Evolutionary conservation across 2,113 vertebrate species (phyloP), one percentile per base, ranked within the genome.

Genomic region (Panurus biarmicus): DNA sequence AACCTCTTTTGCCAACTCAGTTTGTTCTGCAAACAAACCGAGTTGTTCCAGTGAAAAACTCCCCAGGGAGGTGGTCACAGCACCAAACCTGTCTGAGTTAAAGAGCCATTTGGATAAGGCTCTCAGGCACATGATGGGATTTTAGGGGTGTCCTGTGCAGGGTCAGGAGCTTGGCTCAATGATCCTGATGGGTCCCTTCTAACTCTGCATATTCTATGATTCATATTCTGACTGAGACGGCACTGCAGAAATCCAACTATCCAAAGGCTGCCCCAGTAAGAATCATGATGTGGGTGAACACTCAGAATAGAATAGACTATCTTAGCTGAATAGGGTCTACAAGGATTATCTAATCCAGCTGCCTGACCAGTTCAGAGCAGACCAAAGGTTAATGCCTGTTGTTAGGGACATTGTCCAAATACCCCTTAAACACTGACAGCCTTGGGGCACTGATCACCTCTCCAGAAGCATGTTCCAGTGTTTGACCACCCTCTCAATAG

Each of bases 401-500:
- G 24, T 35, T 57, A 20, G 44, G 22, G 48, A 10, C 53, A 29
- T 33, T 38, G 44, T 58, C 15, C 53, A 85, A 67, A 53, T 18
- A 24, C 7, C 17, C 57, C 22, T 60, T 79, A 28, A 48, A 47
- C 51, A 45, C 44, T 58, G 79, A 56, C 12, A 61, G 33, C 19
- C 35, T n/a, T 28, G 12, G 51, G 47, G 8, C 42, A 72, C 3
- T 3, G 1, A 40, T 10, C 18, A 44, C 22, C 24, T 25, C 58
- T 38, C 15, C 7, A 51, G 51, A 77, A 82, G 12, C 7, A n/a
- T 60, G 7, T 57, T 47, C 20, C 51, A 57, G n/a, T 47, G 45
- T 35, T 42, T 47, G 36, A 61, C 11, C 26, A 66, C 11, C 9
- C 11, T n/a, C 56, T 28, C 2, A 3, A 9, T 0, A 65, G 25